These are phyloP conservation scores for Pseudococcus viburni DNA, from an alignment of 2,888 invertebrate genomes.

Conservation along the genomic window DNA sequence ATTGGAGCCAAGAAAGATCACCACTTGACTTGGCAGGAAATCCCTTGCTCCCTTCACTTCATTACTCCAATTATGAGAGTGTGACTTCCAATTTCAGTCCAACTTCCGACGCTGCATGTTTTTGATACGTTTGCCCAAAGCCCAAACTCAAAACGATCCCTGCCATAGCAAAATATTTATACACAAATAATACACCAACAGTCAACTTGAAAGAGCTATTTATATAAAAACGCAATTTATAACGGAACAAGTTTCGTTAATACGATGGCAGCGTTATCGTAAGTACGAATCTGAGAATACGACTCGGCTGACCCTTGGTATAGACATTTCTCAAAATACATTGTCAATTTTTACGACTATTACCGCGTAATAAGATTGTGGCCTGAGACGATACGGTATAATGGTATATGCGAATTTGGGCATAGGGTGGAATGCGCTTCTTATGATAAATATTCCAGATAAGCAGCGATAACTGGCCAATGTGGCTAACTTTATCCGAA, in stretches of 20 bases:
- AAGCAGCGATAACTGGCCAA: slow-evolving; percentile 65
- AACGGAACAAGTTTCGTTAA: slow-evolving; percentile 20
- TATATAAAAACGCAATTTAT: slow-evolving; percentile 5
- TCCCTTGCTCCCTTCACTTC: too few species aligned
- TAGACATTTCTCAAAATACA: slow-evolving; percentile 45
- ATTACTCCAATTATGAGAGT: too few species aligned
- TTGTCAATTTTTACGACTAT: slow-evolving; percentile 64
- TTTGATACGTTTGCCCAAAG: too few species aligned
- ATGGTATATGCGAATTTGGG: not conserved
- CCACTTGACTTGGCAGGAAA: too few species aligned
- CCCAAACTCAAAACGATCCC: too few species aligned
- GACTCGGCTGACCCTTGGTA: not conserved
- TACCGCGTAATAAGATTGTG: slow-evolving; percentile 60
- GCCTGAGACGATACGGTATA: slow-evolving; percentile 1
- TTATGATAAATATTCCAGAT: slow-evolving; percentile 63
- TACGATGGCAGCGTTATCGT: not conserved
- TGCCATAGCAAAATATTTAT: too few species aligned
- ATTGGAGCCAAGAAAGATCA: too few species aligned
- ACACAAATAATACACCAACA: too few species aligned
- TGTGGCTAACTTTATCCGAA: slow-evolving; percentile 63
- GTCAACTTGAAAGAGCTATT: not conserved
- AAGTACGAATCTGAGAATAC: not conserved
- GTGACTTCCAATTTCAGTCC: too few species aligned
- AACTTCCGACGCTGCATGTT: too few species aligned
- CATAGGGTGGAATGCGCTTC: slow-evolving; percentile 40